These are phyloP conservation scores for Dendrolimus kikuchii DNA, from an alignment of 1,140 invertebrate genomes.

Conservation along the genomic window DNA sequence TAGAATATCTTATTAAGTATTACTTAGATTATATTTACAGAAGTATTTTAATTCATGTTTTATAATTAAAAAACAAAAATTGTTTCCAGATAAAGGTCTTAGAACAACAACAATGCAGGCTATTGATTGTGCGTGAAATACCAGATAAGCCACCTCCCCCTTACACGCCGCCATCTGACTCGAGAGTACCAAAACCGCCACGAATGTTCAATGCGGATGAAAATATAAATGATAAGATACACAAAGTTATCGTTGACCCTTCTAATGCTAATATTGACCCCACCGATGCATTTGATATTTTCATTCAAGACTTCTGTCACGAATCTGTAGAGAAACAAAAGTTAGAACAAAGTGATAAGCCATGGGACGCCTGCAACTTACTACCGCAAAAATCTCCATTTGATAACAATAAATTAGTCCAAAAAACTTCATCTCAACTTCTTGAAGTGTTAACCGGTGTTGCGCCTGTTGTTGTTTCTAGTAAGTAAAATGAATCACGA, in stretches of 20 bases:
- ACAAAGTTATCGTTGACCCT: slow-evolving; percentile 20
- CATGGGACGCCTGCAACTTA: slow-evolving; percentile 50
- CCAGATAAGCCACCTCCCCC: slow-evolving; percentile 62
- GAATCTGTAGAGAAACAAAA: slow-evolving; percentile 32
- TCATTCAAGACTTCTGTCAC: slow-evolving; percentile 49
- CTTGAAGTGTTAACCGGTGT: slow-evolving; percentile 44
- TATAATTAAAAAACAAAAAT: slow-evolving; percentile 4
- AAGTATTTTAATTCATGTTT: no score
- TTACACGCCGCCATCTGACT: slow-evolving; percentile 51
- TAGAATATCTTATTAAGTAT: no score
- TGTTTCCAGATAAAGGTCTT: slow-evolving; percentile 57
- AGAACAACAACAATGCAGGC: slow-evolving; percentile 53
- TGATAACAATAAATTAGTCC: slow-evolving; percentile 24
- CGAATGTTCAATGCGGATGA: slow-evolving; percentile 33
- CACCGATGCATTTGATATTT: slow-evolving; percentile 36
- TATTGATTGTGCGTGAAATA: slow-evolving; percentile 53
- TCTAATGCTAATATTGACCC: slow-evolving; percentile 10
- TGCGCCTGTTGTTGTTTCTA: slow-evolving; percentile 37
- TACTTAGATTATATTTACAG: no score
- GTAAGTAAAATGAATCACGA: slow-evolving; percentile 15
- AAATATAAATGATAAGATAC: slow-evolving; percentile 30
- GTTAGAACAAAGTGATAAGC: slow-evolving; percentile 34
- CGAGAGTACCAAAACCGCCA: slow-evolving; percentile 24
- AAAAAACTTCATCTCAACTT: slow-evolving; percentile 29
- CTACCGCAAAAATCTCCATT: slow-evolving; percentile 31